Evolutionary conservation across 1,140 invertebrate genomes (phyloP).

Genomic region (Ceratoteleas bidentatus): DNA sequence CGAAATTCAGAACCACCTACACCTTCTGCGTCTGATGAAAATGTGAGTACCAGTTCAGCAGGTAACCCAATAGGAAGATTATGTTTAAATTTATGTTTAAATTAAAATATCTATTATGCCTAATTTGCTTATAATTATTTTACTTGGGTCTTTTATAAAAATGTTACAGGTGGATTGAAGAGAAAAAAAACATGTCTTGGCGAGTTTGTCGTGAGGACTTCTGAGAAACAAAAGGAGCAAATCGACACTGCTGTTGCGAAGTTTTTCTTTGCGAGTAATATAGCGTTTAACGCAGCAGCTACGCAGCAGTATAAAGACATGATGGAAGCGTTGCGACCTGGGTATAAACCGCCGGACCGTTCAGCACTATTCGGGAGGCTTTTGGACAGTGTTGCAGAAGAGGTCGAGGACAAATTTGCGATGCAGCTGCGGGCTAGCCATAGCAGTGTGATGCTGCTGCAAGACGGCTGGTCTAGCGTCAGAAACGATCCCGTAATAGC

Average conservation of each 20-base stretch:
- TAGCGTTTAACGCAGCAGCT: conserved; percentile 8
- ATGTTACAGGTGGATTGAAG: not conserved
- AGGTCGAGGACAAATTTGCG: not conserved
- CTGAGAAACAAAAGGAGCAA: conserved; percentile 1
- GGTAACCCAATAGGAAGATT: too few relatives aligned
- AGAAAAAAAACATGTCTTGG: conserved; percentile 9
- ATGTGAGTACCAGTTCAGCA: too few relatives aligned
- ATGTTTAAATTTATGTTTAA: too few relatives aligned
- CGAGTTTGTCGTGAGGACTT: conserved; percentile 19
- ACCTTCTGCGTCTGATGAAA: not conserved
- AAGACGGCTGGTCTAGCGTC: conserved; percentile 26
- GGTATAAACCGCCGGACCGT: conserved; percentile 7
- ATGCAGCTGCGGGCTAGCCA: conserved; percentile 3
- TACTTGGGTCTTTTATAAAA: not conserved
- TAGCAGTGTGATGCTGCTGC: conserved; percentile 16
- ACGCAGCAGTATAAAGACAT: conserved; percentile 9
- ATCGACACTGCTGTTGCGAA: conserved; percentile 10
- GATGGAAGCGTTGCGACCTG: conserved; percentile 11
- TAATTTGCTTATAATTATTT: too few relatives aligned
- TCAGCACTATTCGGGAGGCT: not conserved
- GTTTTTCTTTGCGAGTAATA: conserved; percentile 26
- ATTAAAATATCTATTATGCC: too few relatives aligned
- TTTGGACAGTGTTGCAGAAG: conserved; percentile 25
- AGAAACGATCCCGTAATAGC: conserved; percentile 27
- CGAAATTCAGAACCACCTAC: not conserved